Base-by-base conservation (phyloP, 1,140 invertebrate genomes). In the Neodiprion lecontei region DNA sequence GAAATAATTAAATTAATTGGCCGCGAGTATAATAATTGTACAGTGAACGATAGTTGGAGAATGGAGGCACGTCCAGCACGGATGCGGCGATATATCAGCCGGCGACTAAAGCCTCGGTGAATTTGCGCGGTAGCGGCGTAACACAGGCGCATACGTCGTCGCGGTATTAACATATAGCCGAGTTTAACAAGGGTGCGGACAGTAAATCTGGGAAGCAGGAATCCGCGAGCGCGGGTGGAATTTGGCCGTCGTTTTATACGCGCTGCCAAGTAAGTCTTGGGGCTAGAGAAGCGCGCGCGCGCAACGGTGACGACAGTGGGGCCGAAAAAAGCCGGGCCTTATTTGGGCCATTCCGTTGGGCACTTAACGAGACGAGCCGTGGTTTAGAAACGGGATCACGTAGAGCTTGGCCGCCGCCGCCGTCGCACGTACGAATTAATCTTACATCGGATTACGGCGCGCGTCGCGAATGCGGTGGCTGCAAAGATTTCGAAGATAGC, bases 121-220 rank as follows among this genome's bases (percentile, higher is more conserved):
- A 61, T 61, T 61, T 61, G 53, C 53, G 53, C 28, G 28, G 28
- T 14, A 14, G 53, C 53, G 1, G n/a, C 53, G 53, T 61, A 12
- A 61, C 23, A 23, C 23, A 47, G 3, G 11, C 21, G 10, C 5
- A 69, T 69, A 50, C 48, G 21, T 69, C 67, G 78, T 78, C 78
- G 79, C 53, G n/a, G n/a, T 79, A 84, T 84, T 84, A 84, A 84
- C 82, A 84, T 84, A 82, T 82, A 84, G 80, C 80, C 79, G 75
- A 75, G 79, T 79, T 79, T 84, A 84, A 84, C 82, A 79, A 84
- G 82, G 80, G 75, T 77, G 75, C 75, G 28, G 53, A 61, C 53
- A 7, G 11, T 61, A 61, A 61, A 61, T 79, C 74, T 73, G 72
- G 75, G 73, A 74, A 74, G 69, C 10, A 69, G 79, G 72, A 75